These are phyloP conservation scores for Mallotus villosus DNA, from an alignment of 2,797 vertebrate genomes.

Conservation along the genomic window DNA sequence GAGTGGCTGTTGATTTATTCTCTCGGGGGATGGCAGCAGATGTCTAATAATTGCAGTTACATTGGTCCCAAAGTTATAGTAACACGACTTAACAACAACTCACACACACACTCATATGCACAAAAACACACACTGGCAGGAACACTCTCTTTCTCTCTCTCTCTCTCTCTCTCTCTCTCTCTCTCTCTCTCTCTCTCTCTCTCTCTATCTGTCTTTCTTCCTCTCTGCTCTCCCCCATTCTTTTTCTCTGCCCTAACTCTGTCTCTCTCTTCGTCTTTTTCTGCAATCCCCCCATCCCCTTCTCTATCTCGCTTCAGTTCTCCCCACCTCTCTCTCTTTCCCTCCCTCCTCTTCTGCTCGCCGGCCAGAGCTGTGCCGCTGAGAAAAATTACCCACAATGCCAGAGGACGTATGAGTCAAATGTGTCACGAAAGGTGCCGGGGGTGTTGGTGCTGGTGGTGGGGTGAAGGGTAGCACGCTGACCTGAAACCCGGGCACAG, in stretches of 20 bases:
- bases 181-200: too few species aligned
- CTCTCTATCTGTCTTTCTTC: too few species aligned
- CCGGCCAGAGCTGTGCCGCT: neutral
- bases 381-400: conserved; percentile 1
- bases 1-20: conserved; percentile 68
- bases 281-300: neutral
- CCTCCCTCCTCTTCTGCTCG: too few species aligned
- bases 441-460: neutral
- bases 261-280: neutral
- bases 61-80: conserved; percentile 41
- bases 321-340: neutral
- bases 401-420: neutral
- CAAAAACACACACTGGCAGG: neutral
- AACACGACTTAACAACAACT: conserved; percentile 22
- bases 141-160: neutral
- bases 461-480: neutral
- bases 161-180: too few species aligned
- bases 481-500: too few species aligned
- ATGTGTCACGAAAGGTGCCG: neutral
- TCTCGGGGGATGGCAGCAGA: conserved; percentile 58
- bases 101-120: conserved; percentile 22
- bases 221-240: neutral
- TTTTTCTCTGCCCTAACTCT: neutral
- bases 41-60: conserved; percentile 65
- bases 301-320: neutral